Evolutionary conservation across 1,140 invertebrate genomes (phyloP).

Genomic region (Cataglyphis hispanica): DNA sequence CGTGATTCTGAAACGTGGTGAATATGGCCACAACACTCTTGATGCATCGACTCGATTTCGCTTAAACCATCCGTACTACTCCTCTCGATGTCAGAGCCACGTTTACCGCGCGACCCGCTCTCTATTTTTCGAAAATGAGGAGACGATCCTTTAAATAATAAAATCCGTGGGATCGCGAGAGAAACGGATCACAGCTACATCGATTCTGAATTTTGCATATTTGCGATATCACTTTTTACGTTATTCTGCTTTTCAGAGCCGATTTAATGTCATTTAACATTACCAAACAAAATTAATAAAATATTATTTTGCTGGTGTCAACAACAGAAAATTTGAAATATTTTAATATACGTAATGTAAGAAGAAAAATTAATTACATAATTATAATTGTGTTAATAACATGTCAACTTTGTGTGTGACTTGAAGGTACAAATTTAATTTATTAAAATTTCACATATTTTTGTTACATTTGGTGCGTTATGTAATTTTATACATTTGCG

Average conservation of each 20-base stretch:
- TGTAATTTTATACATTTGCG: neutral
- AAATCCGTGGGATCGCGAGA: neutral
- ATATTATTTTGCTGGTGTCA: conserved; percentile 15
- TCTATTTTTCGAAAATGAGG: conserved; percentile 29
- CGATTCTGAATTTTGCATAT: neutral
- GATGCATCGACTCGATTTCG: conserved; percentile 56
- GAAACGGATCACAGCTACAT: neutral
- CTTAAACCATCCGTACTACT: neutral
- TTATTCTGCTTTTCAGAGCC: neutral
- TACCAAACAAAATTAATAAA: conserved; percentile 10
- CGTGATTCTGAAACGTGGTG: neutral
- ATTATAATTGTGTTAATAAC: conserved; percentile 7
- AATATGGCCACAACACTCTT: conserved; percentile 44
- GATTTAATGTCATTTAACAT: neutral
- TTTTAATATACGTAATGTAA: conserved; percentile 21
- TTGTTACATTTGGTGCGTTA: neutral
- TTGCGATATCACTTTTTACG: neutral
- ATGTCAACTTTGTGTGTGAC: neutral
- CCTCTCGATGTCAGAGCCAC: neutral
- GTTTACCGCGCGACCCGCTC: neutral
- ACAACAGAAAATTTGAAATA: conserved; percentile 7
- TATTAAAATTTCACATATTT: conserved; percentile 14
- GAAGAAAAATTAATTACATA: conserved; percentile 13
- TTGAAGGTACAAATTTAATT: conserved; percentile 32
- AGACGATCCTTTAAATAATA: conserved; percentile 30